phyloP scores from a whole-genome alignment of 2,113 vertebrate species.

The Hyaena hyaena region DNA sequence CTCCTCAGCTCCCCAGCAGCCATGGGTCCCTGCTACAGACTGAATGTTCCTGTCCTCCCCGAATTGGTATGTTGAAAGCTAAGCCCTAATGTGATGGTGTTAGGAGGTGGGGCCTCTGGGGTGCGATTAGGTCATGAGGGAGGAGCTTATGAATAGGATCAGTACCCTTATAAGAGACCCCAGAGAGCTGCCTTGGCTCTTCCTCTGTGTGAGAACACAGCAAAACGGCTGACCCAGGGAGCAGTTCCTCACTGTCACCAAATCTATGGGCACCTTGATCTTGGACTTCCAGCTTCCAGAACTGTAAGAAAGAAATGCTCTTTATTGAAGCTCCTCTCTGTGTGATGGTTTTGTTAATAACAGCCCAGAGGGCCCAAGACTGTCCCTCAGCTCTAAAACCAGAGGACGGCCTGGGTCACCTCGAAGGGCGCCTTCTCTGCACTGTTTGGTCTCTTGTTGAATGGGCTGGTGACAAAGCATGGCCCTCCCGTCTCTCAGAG shows the following conservation, averaged over 20 bases:
- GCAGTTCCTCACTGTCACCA: background rate
- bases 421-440: background rate
- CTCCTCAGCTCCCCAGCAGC: fast-evolving
- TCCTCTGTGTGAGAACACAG: background rate
- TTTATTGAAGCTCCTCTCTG: background rate
- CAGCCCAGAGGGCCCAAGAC: background rate
- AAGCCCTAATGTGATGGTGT: background rate
- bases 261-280: background rate
- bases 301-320: background rate
- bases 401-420: background rate
- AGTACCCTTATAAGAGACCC: background rate
- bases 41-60: background rate
- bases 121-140: background rate
- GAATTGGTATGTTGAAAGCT: background rate
- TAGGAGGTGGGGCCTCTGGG: background rate
- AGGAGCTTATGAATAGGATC: background rate
- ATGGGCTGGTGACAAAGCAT: background rate
- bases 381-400: background rate
- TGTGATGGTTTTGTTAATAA: background rate
- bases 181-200: background rate
- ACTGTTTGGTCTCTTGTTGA: background rate
- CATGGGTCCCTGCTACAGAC: background rate
- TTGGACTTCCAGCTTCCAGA: background rate
- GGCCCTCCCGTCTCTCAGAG: background rate
- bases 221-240: background rate